Conservation (phyloP, 1,140 invertebrate genomes). For the Drosophila tristis region DNA sequence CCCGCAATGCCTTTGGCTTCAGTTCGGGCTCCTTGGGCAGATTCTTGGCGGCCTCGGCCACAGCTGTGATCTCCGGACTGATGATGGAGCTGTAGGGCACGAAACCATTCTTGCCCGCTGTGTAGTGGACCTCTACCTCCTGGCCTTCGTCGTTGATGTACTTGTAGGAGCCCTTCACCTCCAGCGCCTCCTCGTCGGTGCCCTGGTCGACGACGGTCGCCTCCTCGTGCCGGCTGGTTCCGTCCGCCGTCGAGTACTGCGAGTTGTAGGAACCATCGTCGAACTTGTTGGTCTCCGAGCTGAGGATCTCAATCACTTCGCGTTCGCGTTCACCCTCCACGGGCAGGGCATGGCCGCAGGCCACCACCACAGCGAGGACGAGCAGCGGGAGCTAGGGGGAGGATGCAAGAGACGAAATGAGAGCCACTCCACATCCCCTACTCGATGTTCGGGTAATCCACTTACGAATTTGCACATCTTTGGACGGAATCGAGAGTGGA, state of each 20-base stretch:
- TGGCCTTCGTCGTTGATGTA: conserved; percentile 64
- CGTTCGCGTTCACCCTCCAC: conserved; percentile 11
- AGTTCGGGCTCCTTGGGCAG: conserved; percentile 53
- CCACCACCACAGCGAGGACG: conserved; percentile 27
- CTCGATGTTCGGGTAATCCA: conserved; percentile 8
- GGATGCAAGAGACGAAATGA: not conserved
- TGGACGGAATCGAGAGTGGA: not conserved
- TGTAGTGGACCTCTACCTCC: conserved; percentile 72
- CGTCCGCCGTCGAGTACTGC: conserved; percentile 51
- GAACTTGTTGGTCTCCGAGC: conserved; percentile 56
- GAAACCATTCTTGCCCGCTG: conserved; percentile 76
- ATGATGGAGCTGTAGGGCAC: conserved; percentile 66
- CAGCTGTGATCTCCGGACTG: conserved; percentile 67
- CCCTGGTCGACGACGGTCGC: conserved; percentile 41
- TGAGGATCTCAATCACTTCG: conserved; percentile 57
- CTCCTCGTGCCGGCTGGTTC: conserved; percentile 51
- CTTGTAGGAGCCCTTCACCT: conserved; percentile 70
- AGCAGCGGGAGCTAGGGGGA: conserved; percentile 52
- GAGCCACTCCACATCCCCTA: not conserved
- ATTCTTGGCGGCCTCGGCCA: conserved; percentile 70
- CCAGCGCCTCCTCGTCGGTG: conserved; percentile 60
- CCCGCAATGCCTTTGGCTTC: not conserved
- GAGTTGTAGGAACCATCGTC: conserved; percentile 54
- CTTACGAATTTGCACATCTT: conserved; percentile 79
- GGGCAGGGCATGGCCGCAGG: conserved; percentile 27